Base-by-base conservation (phyloP, 2,113 vertebrate species). In the Caranx ignobilis region DNA sequence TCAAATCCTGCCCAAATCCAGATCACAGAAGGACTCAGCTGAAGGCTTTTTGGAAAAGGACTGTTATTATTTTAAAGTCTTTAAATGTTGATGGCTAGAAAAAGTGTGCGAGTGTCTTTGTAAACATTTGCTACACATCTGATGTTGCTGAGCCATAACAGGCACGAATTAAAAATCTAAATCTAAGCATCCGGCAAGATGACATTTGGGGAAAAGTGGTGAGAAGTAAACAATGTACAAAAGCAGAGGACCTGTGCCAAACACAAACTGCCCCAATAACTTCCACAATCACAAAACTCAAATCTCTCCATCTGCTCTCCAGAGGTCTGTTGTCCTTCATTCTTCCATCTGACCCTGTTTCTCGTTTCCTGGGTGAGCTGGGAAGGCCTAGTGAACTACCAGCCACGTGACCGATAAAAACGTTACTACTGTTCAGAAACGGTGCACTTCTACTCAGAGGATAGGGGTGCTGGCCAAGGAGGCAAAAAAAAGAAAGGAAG, bases 371-470 rank as follows among this genome's bases (percentile, higher is more conserved):
- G 66, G 70, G 55, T 2, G 71, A 82, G 75, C 50, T 35, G 55
- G 56, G 68, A 18, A 63, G 67, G 63, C 26, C 10, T 34, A 60
- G 52, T 0, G 39, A 79, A 77, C 54, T 34, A 82, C 48, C 75
- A 78, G 87, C 85, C 82, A 72, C 34, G 48, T 26, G 73, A 87
- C 81, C 50, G n/a, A 81, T 70, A n/a, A 43, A 71, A 71, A 75
- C 79, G 7, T 37, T 65, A 66, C 72, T 60, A 55, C 68, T 83
- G 83, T 85, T 77, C 32, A 57, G 67, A 89, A 65, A 72, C 71
- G 0, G 21, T 54, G 67, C 77, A 66, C 73, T 77, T 85, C 66
- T 75, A 59, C 64, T 85, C 77, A 83, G 83, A 13, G 60, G 86
- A 84, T 67, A 16, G 21, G 41, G 55, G 15, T 0, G 64, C 56